Base-by-base conservation (phyloP, 2,113 vertebrate species). In the Pyxicephalus adspersus region DNA sequence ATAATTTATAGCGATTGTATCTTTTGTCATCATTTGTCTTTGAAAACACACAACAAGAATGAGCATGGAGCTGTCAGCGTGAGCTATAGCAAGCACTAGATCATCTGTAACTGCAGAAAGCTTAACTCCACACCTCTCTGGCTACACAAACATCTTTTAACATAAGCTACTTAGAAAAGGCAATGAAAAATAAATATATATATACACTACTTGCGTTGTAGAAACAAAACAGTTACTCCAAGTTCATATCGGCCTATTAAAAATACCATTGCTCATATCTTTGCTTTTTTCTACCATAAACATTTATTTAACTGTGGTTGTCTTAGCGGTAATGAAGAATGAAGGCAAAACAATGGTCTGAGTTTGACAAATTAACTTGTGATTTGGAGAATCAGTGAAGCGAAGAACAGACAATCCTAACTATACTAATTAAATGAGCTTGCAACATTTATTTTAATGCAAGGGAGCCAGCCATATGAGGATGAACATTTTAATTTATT, bases 321-420 rank as follows among this genome's bases (percentile, higher is more conserved):
- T 93, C 94, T 93, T 89, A 89, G 90, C 92, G 87, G 90, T 94
- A 94, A 94, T 95, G 93, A 95, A 93, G 93, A 94, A 95, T 95
- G 94, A 94, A 95, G 92, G 91, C 91, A 94, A 94, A 94, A 95
- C 94, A 95, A 94, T 94, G 92, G 91, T 93, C 88, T 94, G 94
- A 94, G 93, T 94, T 94, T 95, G 93, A 95, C 93, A 95, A 95
- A 95, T 95, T 94, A 94, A 95, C 92, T 94, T 94, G 93, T 95
- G 93, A 95, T 95, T 94, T 94, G 93, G 93, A 94, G 90, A 94
- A 91, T 91, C 93, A 93, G 90, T 93, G 94, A 94, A 94, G 94
- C 93, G 91, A 87, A 88, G 90, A 92, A 92, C 90, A 94, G 92
- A 93, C 93, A 94, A 93, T 94, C 91, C 92, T 93, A 94, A 94